phyloP scores from a whole-genome alignment of 2,113 vertebrate species.

The Cottus gobio region DNA sequence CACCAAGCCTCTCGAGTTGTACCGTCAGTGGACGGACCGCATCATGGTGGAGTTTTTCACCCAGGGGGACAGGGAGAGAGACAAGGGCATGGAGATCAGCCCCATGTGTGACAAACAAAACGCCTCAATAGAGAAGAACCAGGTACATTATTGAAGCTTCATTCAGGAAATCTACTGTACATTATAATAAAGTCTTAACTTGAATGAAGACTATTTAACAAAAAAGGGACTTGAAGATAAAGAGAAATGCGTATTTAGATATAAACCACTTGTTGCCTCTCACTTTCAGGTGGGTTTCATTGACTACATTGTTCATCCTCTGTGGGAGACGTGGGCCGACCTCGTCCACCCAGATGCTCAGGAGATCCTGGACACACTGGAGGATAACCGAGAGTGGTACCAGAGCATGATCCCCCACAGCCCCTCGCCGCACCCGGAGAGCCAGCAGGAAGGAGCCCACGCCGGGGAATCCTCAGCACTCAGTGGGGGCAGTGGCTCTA shows the following conservation, averaged over 20 bases:
- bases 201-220: not conserved
- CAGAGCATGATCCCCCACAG: conserved; percentile 93
- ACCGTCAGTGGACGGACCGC: conserved; percentile 91
- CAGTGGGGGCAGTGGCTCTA: conserved; percentile 28
- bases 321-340: conserved; percentile 96
- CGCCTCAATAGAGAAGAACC: conserved; percentile 92
- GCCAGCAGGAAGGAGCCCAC: not conserved
- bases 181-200: not conserved
- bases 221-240: not conserved
- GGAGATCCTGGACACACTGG: conserved; percentile 91
- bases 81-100: conserved; percentile 93
- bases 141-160: conserved; percentile 77
- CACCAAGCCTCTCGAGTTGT: conserved; percentile 91
- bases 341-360: conserved; percentile 93
- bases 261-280: not conserved
- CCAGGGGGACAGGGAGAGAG: conserved; percentile 90
- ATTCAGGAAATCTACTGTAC: not conserved
- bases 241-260: not conserved
- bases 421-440: conserved; percentile 78
- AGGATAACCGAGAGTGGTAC: conserved; percentile 96
- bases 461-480: conserved; percentile 65
- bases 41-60: conserved; percentile 94
- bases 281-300: conserved; percentile 91
- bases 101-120: conserved; percentile 96
- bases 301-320: conserved; percentile 92